Evolutionary conservation across 1,140 invertebrate genomes (phyloP), one percentile per base, ranked within the genome.

Genomic region (Musca domestica): DNA sequence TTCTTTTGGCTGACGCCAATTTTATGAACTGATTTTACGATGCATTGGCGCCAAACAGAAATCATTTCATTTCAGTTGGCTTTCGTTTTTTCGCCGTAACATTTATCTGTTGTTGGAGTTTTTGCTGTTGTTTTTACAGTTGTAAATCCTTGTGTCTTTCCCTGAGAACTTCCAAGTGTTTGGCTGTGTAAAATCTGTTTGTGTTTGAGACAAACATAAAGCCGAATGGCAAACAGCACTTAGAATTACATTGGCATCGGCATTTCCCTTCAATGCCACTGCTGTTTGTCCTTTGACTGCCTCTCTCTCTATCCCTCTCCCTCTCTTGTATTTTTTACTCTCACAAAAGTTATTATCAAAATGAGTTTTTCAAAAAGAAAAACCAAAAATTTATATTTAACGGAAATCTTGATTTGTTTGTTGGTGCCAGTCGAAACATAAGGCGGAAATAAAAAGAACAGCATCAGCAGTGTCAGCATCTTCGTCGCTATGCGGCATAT

Each of bases 11-110:
- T 58, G 54, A 58, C 54, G 54, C 54, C 54, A 58, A 58, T 58
- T 51, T 58, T 58, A 58, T 58, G 54, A 58, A 58, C 54, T 30
- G 54, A 58, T 58, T 58, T 58, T 58, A 58, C 54, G 54, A 58
- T 58, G 54, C 54, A 58, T 58, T 58, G 54, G 54, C 54, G 54
- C 54, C 54, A 58, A 58, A 58, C 25, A 58, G 10, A 58, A 58
- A 58, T 30, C 23, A 30, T 58, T 58, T 58, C 27, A 27, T 12
- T 56, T 25, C 25, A 12, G 23, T 19, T 20, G n/a, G n/a, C 19
- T 54, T 22, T 54, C 6, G 7, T 54, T 54, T 20, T 54, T 54
- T 54, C 23, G 5, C 2, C 48, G 34, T 41, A 2, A 41, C 10
- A 41, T 41, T 41, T 12, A 10, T 41, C 34, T 41, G 34, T 41